phyloP scores from a whole-genome alignment of 2,888 invertebrate species.

The Calameuta pallipes region DNA sequence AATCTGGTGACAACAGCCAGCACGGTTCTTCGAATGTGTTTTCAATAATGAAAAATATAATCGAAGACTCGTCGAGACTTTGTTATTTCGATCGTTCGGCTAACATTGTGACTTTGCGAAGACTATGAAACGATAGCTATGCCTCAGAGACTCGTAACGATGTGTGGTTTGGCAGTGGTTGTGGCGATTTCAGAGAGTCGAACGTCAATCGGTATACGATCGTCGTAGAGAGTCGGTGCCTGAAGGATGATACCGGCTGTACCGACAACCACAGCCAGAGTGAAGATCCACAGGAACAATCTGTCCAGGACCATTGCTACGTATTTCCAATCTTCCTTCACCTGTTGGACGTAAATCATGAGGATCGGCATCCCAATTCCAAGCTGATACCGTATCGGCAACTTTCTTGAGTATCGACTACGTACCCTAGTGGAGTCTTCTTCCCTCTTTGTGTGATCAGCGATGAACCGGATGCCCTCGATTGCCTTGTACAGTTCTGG shows the following conservation, averaged over 20 bases:
- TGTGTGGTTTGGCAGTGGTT: constrained; percentile 86
- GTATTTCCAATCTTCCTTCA: constrained; percentile 99
- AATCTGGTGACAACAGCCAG: too few relatives aligned
- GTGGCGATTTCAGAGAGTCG: constrained; percentile 90
- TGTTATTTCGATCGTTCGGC: not conserved
- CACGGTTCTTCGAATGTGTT: too few relatives aligned
- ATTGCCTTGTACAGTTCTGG: constrained; percentile 93
- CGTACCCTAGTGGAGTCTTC: constrained; percentile 90
- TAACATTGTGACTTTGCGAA: not conserved
- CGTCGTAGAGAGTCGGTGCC: constrained; percentile 94
- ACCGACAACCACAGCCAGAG: constrained; percentile 92
- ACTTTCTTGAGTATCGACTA: constrained; percentile 24
- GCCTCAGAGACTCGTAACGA: constrained; percentile 66
- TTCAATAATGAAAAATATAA: not conserved
- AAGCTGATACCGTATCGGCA: not conserved
- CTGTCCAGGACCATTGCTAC: constrained; percentile 98
- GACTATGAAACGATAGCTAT: constrained; percentile 27
- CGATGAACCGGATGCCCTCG: constrained; percentile 91
- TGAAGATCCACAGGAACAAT: constrained; percentile 97
- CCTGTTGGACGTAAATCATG: constrained; percentile 67
- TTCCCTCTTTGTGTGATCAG: constrained; percentile 91
- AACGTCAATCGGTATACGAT: constrained; percentile 88
- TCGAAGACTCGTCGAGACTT: not conserved
- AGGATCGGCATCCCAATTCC: not conserved
- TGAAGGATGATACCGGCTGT: constrained; percentile 94